Base-by-base conservation (phyloP, 2,888 invertebrate species). In the Ormyrus labotus region DNA sequence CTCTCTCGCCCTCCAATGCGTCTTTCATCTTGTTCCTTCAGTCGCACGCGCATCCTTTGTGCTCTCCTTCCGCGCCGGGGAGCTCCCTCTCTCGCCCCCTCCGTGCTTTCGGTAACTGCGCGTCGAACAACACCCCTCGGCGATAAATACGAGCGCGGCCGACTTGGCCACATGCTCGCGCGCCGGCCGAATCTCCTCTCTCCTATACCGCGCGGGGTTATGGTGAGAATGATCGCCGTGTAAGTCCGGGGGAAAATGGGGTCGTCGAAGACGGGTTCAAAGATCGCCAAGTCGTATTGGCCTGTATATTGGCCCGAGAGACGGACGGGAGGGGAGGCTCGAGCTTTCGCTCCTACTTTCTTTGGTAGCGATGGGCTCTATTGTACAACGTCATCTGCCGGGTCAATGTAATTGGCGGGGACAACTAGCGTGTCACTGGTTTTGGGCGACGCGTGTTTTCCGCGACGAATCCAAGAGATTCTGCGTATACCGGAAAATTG, bases 151-250 rank as follows among this genome's bases (percentile, higher is more conserved):
- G 6, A 11, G 58, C 57, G 19, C 7, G 51, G 9, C 51, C 6
- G 51, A 9, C 51, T 9, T 9, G 51, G 9, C 6, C 51, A 51
- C 51, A 51, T 57, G n/a, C 10, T n/a, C 58, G 8, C 58, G 19
- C n/a, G 6, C 6, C 19, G 13, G 7, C 58, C 6, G 6, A 11
- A 0, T 5, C 19, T 19, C 58, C 58, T 13, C 58, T 8, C 19
- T 58, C 19, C 58, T 9, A 60, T 53, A 19, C 5, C 1, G 2
- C 19, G 64, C 48, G n/a, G 45, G 13, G 64, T 63, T 63, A 47
- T 63, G 63, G 64, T 45, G 64, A 64, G 64, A 64, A 47, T 64
- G 47, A 64, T 64, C 64, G 64, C 64, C 64, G 61, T 19, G 11
- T 6, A 8, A 19, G 6, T 1, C 19, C 8, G 45, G 63, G 64